Conservation (phyloP, 2,888 invertebrate genomes). For the Unio delphinus region DNA sequence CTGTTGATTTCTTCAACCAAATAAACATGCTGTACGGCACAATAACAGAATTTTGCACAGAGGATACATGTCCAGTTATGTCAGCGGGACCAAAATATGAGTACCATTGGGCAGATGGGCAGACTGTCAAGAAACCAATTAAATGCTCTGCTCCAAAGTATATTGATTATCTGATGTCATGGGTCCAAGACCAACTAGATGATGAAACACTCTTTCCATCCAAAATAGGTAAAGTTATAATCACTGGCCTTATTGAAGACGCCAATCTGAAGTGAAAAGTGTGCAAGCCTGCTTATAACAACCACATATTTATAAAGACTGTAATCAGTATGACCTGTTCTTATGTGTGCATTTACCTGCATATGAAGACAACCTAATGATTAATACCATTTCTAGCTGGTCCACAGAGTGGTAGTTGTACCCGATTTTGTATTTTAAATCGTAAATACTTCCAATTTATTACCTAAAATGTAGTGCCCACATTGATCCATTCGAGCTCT, state of each 20-base stretch:
- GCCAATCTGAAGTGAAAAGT: too few species aligned
- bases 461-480: too few species aligned
- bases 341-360: too few species aligned
- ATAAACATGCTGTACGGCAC: constrained; percentile 99
- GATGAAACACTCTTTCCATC: constrained; percentile 98
- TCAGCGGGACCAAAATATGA: constrained; percentile 99
- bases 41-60: constrained; percentile 99
- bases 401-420: too few species aligned
- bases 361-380: too few species aligned
- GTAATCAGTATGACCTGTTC: too few species aligned
- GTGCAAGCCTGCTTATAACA: too few species aligned
- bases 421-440: too few species aligned
- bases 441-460: too few species aligned
- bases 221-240: constrained; percentile 83
- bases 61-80: constrained; percentile 97
- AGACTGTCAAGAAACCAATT: constrained; percentile 96
- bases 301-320: too few species aligned
- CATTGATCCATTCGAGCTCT: too few species aligned
- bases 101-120: constrained; percentile 99
- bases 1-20: constrained; percentile 99
- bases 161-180: constrained; percentile 99
- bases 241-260: background rate
- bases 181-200: constrained; percentile 99
- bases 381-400: too few species aligned
- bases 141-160: constrained; percentile 99